phyloP scores from a whole-genome alignment of 2,113 vertebrate genomes.

The Asarcornis scutulata region DNA sequence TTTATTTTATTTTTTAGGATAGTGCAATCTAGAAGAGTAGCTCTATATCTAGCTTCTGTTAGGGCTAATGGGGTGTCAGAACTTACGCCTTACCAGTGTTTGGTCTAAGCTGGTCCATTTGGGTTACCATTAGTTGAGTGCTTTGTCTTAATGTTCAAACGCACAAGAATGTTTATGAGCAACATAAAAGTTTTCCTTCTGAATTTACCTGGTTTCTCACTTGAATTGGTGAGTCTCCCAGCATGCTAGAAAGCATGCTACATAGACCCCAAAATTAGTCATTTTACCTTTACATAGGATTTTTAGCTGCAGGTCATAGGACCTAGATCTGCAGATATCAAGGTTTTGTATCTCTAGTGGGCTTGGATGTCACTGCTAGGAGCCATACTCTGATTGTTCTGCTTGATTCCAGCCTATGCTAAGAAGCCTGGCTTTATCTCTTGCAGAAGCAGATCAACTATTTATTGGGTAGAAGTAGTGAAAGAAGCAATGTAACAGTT shows the following conservation, averaged over 20 bases:
- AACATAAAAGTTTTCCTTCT: not conserved
- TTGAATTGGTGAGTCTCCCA: not conserved
- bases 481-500: not conserved
- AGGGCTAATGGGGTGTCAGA: not conserved
- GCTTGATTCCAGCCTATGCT: not conserved
- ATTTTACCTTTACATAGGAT: not conserved
- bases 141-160: not conserved
- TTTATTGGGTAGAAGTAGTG: not conserved
- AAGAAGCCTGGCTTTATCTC: not conserved
- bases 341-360: not conserved
- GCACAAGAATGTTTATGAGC: not conserved
- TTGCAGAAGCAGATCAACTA: not conserved
- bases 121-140: not conserved
- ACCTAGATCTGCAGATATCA: not conserved
- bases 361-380: not conserved
- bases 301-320: not conserved
- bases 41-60: not conserved
- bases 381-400: not conserved
- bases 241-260: not conserved
- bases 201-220: not conserved
- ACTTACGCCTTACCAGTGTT: not conserved
- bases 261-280: fast-evolving
- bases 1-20: not conserved
- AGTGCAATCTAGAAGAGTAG: not conserved
- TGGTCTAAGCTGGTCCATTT: not conserved